Percentiles rank a stretch among this genome's conserved stretches.
Conservation (phyloP, 1,140 invertebrate species). For the Paraescarpia echinospica region DNA sequence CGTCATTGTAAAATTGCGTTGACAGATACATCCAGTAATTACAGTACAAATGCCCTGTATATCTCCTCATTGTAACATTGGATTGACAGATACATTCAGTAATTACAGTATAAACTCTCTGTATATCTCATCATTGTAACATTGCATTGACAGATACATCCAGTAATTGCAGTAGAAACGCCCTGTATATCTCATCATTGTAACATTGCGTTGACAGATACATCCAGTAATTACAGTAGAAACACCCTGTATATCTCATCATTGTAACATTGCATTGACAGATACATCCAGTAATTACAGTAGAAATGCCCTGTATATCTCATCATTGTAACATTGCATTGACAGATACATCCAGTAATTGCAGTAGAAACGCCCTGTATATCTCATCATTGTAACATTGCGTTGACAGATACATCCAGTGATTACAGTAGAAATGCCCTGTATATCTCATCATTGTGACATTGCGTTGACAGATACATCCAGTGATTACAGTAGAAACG, state of each 20-base stretch:
- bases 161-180: no score
- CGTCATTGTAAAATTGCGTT: neutral
- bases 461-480: slow-evolving; percentile 54
- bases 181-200: neutral
- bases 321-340: neutral
- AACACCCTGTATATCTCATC: neutral
- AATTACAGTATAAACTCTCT: no score
- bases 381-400: neutral
- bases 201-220: slow-evolving; percentile 50
- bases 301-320: neutral
- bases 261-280: slow-evolving; percentile 34
- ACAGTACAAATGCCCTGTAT: neutral
- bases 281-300: slow-evolving; percentile 47
- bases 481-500: no score
- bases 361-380: neutral
- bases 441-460: neutral
- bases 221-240: no score
- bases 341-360: slow-evolving; percentile 55
- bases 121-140: neutral
- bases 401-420: slow-evolving; percentile 57
- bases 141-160: slow-evolving; percentile 53
- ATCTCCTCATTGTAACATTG: neutral
- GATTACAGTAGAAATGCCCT: no score
- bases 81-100: slow-evolving; percentile 56
- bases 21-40: slow-evolving; percentile 55